A percentile compares a stretch with the other conserved stretches of the same genome.
Conservation (phyloP, 2,888 invertebrate species). For the Megastigmus dorsalis region DNA sequence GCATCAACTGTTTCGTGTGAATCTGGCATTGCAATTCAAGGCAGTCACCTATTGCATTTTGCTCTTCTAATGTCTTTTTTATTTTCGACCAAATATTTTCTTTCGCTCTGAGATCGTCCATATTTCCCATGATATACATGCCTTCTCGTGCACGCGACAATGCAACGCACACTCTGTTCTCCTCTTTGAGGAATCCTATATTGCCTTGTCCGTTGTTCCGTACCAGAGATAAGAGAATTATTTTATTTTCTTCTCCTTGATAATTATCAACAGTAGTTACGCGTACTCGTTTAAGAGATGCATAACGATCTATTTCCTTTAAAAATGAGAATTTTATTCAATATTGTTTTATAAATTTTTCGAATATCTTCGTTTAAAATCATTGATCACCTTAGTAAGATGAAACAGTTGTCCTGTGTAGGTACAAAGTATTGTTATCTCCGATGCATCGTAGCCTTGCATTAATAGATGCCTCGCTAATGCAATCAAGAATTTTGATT, state of each 20-base stretch:
- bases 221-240: constrained; percentile 33
- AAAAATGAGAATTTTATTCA: too few species aligned
- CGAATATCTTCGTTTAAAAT: too few species aligned
- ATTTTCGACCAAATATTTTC: constrained; percentile 33
- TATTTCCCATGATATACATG: constrained; percentile 39
- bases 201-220: constrained; percentile 35
- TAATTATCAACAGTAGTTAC: constrained; percentile 35
- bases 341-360: too few species aligned
- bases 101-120: constrained; percentile 22
- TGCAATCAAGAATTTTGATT: constrained; percentile 5
- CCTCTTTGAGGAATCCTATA: constrained; percentile 35
- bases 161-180: constrained; percentile 35
- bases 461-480: constrained; percentile 19
- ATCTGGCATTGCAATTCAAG: constrained; percentile 18
- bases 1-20: neutral
- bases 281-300: neutral
- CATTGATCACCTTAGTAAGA: constrained; percentile 16
- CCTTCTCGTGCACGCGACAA: constrained; percentile 34
- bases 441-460: constrained; percentile 20
- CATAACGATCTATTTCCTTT: constrained; percentile 1
- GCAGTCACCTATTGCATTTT: constrained; percentile 10
- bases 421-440: constrained; percentile 36
- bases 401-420: constrained; percentile 34
- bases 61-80: neutral
- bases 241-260: constrained; percentile 40